Percentiles rank a stretch among this genome's conserved stretches.
phyloP scores from a whole-genome alignment of 2,888 invertebrate genomes.

The Drepanosiphum platanoidis region DNA sequence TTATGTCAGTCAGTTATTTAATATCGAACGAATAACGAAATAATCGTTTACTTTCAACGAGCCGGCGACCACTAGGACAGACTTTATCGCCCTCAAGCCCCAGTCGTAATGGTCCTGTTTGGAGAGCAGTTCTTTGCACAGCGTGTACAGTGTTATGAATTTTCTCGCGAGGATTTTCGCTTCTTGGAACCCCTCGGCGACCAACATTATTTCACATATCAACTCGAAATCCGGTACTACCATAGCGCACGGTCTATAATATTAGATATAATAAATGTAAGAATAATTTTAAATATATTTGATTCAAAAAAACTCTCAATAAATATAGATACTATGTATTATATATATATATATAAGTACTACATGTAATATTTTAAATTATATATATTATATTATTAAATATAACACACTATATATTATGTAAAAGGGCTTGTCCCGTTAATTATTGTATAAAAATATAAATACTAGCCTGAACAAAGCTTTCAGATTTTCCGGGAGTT shows the following conservation, averaged over 20 bases:
- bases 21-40: not conserved
- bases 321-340: too few relatives aligned
- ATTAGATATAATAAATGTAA: too few relatives aligned
- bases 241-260: conserved; percentile 94
- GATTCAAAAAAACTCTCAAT: too few relatives aligned
- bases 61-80: conserved; percentile 94
- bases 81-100: conserved; percentile 96
- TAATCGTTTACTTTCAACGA: conserved; percentile 80
- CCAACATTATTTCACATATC: conserved; percentile 98
- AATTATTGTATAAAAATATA: not conserved
- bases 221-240: conserved; percentile 97
- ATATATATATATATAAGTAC: too few relatives aligned
- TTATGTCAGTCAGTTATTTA: too few relatives aligned
- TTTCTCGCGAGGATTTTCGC: conserved; percentile 92
- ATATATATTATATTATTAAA: too few relatives aligned
- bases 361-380: too few relatives aligned
- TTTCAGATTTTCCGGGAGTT: conserved; percentile 81
- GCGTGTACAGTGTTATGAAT: conserved; percentile 93
- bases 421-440: too few relatives aligned
- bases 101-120: conserved; percentile 98
- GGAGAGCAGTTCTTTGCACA: conserved; percentile 92
- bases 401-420: too few relatives aligned
- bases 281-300: not conserved
- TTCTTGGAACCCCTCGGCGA: conserved; percentile 96
- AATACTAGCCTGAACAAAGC: conserved; percentile 69